phyloP scores from a whole-genome alignment of 2,888 invertebrate species.

The Cataglyphis cursor region DNA sequence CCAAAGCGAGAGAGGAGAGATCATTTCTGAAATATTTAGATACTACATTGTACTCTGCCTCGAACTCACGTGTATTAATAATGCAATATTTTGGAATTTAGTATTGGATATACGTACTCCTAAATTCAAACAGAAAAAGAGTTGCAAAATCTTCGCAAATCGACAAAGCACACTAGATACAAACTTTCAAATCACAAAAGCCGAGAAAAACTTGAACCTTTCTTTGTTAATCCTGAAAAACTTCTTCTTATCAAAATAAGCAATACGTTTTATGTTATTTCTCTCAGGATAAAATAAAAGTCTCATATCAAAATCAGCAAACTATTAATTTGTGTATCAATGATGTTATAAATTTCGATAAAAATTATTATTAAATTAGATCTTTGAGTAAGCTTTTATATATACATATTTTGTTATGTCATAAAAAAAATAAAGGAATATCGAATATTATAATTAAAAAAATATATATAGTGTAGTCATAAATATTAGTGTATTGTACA shows the following conservation, averaged over 20 bases:
- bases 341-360: neutral
- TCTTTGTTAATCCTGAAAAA: neutral
- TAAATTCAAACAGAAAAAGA: conserved; percentile 61
- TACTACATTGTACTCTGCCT: conserved; percentile 45
- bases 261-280: neutral
- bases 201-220: neutral
- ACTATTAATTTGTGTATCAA: neutral
- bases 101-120: conserved; percentile 68
- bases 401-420: neutral
- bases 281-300: neutral
- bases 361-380: neutral
- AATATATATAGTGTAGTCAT: neutral
- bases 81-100: conserved; percentile 67
- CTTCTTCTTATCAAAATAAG: neutral
- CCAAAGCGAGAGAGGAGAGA: neutral
- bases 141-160: conserved; percentile 4
- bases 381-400: neutral
- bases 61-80: conserved; percentile 48
- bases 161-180: conserved; percentile 1
- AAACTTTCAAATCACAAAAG: conserved; percentile 15
- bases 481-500: conserved; percentile 20
- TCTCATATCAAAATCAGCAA: neutral
- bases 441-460: conserved; percentile 14
- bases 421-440: neutral
- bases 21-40: conserved; percentile 19